Percentiles rank a stretch among this genome's conserved stretches.
Conservation (phyloP, 2,113 vertebrate genomes). For the Gymnarchus niloticus region DNA sequence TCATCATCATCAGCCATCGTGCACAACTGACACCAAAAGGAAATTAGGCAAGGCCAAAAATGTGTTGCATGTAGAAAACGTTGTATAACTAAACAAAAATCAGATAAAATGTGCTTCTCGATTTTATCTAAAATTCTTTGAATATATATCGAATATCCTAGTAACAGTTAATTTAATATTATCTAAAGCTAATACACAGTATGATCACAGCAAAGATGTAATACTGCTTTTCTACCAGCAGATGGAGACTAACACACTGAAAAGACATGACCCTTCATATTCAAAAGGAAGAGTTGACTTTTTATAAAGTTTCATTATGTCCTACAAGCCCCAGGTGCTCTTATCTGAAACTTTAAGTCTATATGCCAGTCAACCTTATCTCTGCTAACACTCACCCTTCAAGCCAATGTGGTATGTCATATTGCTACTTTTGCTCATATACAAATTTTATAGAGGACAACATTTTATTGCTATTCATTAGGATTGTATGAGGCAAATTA, state of each 20-base stretch:
- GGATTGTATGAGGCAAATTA: too few species aligned
- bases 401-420: too few species aligned
- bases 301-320: too few species aligned
- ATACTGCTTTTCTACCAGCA: constrained; percentile 40
- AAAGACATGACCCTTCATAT: not conserved
- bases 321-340: too few species aligned
- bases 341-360: too few species aligned
- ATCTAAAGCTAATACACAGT: not conserved
- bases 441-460: too few species aligned
- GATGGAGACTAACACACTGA: constrained; percentile 42
- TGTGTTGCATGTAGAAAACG: not conserved
- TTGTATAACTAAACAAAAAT: not conserved
- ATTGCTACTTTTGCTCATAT: too few species aligned
- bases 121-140: not conserved
- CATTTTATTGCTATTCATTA: too few species aligned
- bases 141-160: not conserved
- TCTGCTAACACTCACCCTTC: too few species aligned
- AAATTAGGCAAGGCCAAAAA: not conserved
- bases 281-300: too few species aligned
- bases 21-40: not conserved
- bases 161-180: not conserved
- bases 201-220: constrained; percentile 26
- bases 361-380: too few species aligned
- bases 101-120: not conserved
- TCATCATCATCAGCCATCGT: too few species aligned